A percentile compares a stretch with the other conserved stretches of the same genome.
These are phyloP conservation scores for Lemur catta DNA, from an alignment of 2,797 vertebrate genomes.

Conservation along the genomic window DNA sequence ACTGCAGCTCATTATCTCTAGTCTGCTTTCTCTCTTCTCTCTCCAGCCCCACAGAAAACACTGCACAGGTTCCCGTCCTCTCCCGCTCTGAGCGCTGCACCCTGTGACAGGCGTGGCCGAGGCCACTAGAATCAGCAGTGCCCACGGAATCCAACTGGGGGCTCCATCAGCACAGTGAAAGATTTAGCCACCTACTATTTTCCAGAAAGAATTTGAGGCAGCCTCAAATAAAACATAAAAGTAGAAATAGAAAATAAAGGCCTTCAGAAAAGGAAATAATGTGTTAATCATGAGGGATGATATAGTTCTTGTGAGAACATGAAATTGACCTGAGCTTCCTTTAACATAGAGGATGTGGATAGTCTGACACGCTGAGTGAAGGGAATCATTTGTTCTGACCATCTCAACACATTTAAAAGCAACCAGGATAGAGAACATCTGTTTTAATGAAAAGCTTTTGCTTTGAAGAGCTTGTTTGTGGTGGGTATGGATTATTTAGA, in stretches of 20 bases:
- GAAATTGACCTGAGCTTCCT: not conserved
- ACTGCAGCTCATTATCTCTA: not conserved
- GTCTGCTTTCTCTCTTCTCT: not conserved
- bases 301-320: not conserved
- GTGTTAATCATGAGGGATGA: not conserved
- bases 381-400: constrained; percentile 18
- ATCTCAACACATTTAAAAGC: not conserved
- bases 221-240: not conserved
- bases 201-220: not conserved
- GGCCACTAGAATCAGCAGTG: not conserved
- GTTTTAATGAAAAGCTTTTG: not conserved
- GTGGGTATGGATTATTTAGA: not conserved
- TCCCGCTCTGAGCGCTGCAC: not conserved
- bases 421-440: not conserved
- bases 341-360: not conserved
- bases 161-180: not conserved
- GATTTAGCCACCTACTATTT: not conserved
- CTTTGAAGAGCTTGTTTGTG: not conserved
- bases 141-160: not conserved
- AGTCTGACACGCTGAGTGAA: not conserved
- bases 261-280: not conserved
- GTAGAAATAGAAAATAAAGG: not conserved
- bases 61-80: no score
- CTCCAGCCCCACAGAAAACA: not conserved
- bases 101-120: not conserved